These are phyloP conservation scores for Hirudinaria manillensis DNA, from an alignment of 2,888 invertebrate species.

Conservation along the genomic window DNA sequence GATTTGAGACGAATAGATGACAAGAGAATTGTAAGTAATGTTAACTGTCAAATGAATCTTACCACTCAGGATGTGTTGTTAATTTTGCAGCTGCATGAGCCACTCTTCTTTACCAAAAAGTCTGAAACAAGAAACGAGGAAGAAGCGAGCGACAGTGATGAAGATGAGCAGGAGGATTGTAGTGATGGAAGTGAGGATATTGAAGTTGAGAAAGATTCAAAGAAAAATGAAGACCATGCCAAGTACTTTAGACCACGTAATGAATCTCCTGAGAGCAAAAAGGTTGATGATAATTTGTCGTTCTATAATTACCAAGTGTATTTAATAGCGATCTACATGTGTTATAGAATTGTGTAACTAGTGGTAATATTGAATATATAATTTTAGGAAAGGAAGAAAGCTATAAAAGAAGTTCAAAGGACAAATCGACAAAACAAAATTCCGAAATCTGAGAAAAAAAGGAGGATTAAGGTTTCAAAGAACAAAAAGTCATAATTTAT, in stretches of 20 bases:
- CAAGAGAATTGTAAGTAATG: too few species aligned
- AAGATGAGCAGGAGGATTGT: neutral
- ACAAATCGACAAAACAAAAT: constrained; percentile 13
- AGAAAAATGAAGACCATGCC: neutral
- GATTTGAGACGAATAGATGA: too few species aligned
- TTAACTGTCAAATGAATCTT: too few species aligned
- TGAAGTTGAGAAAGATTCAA: neutral
- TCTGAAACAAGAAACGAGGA: neutral
- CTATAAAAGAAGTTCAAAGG: constrained; percentile 27
- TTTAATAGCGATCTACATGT: too few species aligned
- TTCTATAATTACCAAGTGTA: too few species aligned
- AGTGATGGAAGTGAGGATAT: neutral
- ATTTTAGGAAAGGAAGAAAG: constrained; percentile 27
- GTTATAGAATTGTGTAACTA: neutral
- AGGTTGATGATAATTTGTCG: neutral
- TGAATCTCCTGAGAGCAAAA: constrained; percentile 24
- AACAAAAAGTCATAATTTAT: constrained; percentile 17
- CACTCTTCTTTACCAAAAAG: too few species aligned
- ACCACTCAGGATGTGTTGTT: too few species aligned
- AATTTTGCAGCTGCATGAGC: too few species aligned
- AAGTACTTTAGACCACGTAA: neutral
- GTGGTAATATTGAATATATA: neutral
- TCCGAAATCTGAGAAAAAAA: constrained; percentile 23
- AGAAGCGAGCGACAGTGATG: neutral
- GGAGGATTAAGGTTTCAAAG: constrained; percentile 20